Evolutionary conservation across 2,888 invertebrate species (phyloP).

Genomic region (Caenorhabditis imperialis): DNA sequence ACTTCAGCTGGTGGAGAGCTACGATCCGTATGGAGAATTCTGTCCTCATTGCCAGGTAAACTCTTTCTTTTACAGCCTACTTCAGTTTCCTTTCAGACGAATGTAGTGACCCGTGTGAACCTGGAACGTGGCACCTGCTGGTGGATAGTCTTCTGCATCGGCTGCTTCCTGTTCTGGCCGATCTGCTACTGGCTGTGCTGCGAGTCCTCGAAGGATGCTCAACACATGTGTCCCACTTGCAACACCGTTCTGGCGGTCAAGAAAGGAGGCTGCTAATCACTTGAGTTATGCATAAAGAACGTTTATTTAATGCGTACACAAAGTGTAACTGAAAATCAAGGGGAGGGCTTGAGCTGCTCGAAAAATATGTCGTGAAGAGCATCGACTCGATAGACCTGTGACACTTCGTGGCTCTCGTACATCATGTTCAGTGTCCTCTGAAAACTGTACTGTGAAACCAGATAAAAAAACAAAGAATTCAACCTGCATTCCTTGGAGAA

Average conservation of each 20-base stretch:
- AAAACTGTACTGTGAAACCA: too few relatives aligned
- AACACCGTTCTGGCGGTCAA: constrained; percentile 16
- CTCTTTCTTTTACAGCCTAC: not conserved
- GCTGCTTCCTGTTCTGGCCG: constrained; percentile 36
- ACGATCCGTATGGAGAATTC: constrained; percentile 1
- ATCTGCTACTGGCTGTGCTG: constrained; percentile 37
- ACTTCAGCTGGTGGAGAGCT: too few relatives aligned
- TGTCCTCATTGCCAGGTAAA: constrained; percentile 6
- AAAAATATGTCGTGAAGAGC: constrained; percentile 6
- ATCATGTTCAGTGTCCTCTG: constrained; percentile 11
- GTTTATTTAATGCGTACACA: too few relatives aligned
- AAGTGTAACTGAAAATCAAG: too few relatives aligned
- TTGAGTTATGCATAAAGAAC: too few relatives aligned
- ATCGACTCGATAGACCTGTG: constrained; percentile 1
- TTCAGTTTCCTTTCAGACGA: constrained; percentile 13
- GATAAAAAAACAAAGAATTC: too few relatives aligned
- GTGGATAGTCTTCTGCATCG: constrained; percentile 34
- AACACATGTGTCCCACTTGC: constrained; percentile 40
- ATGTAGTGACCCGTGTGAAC: constrained; percentile 12
- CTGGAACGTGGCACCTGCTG: constrained; percentile 34
- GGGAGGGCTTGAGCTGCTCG: too few relatives aligned
- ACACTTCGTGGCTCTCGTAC: constrained; percentile 7
- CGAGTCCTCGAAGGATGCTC: constrained; percentile 33
- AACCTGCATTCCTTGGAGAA: constrained; percentile 6
- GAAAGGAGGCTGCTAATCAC: constrained; percentile 22